Conservation (phyloP, 2,797 vertebrate species). For the Sebastes hubbsi region DNA sequence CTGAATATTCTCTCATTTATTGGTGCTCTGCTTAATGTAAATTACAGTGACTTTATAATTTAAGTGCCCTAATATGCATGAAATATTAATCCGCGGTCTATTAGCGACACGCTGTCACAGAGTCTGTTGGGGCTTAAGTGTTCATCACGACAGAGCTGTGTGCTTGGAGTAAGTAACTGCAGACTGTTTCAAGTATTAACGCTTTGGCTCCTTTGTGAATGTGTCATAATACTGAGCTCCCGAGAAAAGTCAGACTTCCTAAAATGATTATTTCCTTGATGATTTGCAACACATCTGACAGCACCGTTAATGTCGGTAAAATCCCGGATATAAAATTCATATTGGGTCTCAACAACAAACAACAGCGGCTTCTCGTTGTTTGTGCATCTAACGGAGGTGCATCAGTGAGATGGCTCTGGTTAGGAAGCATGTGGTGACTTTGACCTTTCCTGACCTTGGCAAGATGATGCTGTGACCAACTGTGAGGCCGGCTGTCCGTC, state of each 20-base stretch:
- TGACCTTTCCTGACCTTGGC: slow-evolving; percentile 80
- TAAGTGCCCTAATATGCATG: slow-evolving; percentile 64
- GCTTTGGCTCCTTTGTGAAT: slow-evolving; percentile 37
- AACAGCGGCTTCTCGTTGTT: background rate
- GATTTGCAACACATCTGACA: slow-evolving; percentile 13
- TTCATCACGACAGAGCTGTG: slow-evolving; percentile 69
- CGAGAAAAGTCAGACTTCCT: slow-evolving; percentile 9
- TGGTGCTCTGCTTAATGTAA: slow-evolving; percentile 50
- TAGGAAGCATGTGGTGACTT: slow-evolving; percentile 70
- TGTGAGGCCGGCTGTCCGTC: slow-evolving; percentile 79
- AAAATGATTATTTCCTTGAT: slow-evolving; percentile 13
- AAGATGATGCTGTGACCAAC: slow-evolving; percentile 66
- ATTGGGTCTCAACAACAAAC: slow-evolving; percentile 5
- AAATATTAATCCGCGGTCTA: slow-evolving; percentile 75
- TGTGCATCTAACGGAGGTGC: slow-evolving; percentile 32
- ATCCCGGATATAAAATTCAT: background rate
- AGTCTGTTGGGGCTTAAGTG: slow-evolving; percentile 70
- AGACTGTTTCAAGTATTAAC: slow-evolving; percentile 54
- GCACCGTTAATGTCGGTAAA: background rate
- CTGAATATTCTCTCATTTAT: background rate
- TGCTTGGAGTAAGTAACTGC: slow-evolving; percentile 48
- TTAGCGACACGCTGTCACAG: slow-evolving; percentile 66
- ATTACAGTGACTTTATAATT: slow-evolving; percentile 68
- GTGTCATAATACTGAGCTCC: slow-evolving; percentile 31
- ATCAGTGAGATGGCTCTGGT: slow-evolving; percentile 48